Evolutionary conservation across 30 jellyfish, hydroid and myxozoan species (phyloP).

Genomic region (Haliclystus octoradiatus): DNA sequence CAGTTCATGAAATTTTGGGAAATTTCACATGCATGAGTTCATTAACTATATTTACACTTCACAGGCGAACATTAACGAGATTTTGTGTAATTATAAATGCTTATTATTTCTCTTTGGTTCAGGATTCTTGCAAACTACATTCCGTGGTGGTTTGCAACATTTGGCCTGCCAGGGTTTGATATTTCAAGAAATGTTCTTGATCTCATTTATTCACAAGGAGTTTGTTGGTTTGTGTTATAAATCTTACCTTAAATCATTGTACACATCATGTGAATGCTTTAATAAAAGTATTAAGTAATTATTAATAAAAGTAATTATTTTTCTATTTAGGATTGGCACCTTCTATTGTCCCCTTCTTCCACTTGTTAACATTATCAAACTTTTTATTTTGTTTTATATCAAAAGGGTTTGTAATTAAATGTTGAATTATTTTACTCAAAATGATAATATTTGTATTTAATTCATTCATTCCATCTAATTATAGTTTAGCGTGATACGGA

Average conservation of each 20-base stretch:
- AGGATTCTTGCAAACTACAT: slow-evolving; percentile 46
- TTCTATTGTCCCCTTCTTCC: slow-evolving; percentile 91
- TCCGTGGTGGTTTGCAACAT: slow-evolving; percentile 23
- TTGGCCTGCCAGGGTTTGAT: slow-evolving; percentile 77
- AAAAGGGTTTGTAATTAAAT: slow-evolving; percentile 30
- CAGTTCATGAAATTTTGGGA: too few species aligned
- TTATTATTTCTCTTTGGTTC: neutral
- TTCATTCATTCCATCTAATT: neutral
- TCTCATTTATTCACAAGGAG: slow-evolving; percentile 78
- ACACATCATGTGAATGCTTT: too few species aligned
- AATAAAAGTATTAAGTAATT: too few species aligned
- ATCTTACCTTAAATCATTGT: neutral
- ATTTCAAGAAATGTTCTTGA: slow-evolving; percentile 75
- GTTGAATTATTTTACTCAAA: neutral
- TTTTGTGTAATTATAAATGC: too few species aligned
- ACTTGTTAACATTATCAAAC: slow-evolving; percentile 52
- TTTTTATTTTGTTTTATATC: slow-evolving; percentile 54
- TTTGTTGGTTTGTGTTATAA: slow-evolving; percentile 58
- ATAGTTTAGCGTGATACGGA: slow-evolving; percentile 77
- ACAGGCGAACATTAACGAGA: too few species aligned
- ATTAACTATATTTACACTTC: too few species aligned
- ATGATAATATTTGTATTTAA: neutral
- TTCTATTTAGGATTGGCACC: slow-evolving; percentile 71
- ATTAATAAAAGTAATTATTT: too few species aligned
- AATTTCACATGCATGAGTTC: too few species aligned